These are phyloP conservation scores for Coendou prehensilis DNA, from an alignment of 2,797 vertebrate species.

Conservation along the genomic window DNA sequence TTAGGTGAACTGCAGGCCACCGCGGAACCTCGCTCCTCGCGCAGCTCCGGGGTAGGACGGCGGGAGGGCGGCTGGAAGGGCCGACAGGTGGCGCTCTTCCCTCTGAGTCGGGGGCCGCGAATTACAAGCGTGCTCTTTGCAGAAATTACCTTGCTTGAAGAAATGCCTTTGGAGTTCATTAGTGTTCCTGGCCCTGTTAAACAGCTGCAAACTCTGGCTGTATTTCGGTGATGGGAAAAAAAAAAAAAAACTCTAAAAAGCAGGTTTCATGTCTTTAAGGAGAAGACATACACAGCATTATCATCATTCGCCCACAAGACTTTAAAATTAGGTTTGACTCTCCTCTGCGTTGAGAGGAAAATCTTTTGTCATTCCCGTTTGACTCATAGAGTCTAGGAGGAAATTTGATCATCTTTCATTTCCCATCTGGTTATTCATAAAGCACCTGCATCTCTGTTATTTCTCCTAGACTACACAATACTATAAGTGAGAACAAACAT, in stretches of 20 bases:
- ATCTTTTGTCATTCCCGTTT: slow-evolving; percentile 69
- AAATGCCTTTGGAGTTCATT: slow-evolving; percentile 43
- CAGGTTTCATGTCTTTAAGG: slow-evolving; percentile 67
- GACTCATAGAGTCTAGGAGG: slow-evolving; percentile 79
- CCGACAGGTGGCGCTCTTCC: slow-evolving; percentile 87
- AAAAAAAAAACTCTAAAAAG: slow-evolving; percentile 54
- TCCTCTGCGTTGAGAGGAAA: slow-evolving; percentile 58
- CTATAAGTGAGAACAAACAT: slow-evolving; percentile 68
- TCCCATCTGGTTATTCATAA: slow-evolving; percentile 81
- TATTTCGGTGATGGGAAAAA: slow-evolving; percentile 57
- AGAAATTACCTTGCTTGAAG: slow-evolving; percentile 32
- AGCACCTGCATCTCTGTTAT: slow-evolving; percentile 77
- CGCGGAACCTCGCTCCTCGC: slow-evolving; percentile 59
- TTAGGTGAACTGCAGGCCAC: slow-evolving; percentile 82
- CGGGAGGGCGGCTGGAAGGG: slow-evolving; percentile 51
- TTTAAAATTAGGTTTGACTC: slow-evolving; percentile 57
- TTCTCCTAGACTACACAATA: slow-evolving; percentile 84
- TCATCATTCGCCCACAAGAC: slow-evolving; percentile 61
- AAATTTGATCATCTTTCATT: slow-evolving; percentile 76
- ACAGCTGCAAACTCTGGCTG: slow-evolving; percentile 78
- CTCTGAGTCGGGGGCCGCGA: slow-evolving; percentile 75
- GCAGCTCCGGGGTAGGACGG: slow-evolving; percentile 71
- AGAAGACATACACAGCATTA: slow-evolving; percentile 5
- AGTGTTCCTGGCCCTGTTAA: slow-evolving; percentile 71
- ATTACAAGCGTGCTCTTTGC: neutral